Evolutionary conservation across 2,113 vertebrate genomes (phyloP).

Genomic region (Gymnobelideus leadbeateri): DNA sequence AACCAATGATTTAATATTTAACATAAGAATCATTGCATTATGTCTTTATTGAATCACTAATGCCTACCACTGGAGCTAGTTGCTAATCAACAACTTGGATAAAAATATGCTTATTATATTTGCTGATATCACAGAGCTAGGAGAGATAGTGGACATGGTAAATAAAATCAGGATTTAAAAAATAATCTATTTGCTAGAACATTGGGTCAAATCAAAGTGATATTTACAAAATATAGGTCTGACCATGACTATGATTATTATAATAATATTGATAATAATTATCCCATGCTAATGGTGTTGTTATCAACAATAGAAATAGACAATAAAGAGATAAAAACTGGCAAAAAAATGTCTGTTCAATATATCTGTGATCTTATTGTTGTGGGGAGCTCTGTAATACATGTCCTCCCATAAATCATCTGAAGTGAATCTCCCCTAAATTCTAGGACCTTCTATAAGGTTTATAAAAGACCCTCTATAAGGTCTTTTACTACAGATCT

Average conservation of each 20-base stretch:
- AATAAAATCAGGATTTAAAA: background rate
- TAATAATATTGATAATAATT: background rate
- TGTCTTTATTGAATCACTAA: conserved; percentile 23
- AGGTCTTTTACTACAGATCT: background rate
- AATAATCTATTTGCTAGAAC: background rate
- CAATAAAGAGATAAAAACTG: background rate
- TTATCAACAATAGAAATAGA: background rate
- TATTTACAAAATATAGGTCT: background rate
- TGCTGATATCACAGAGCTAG: background rate
- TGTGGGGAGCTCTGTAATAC: background rate
- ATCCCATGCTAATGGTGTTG: background rate
- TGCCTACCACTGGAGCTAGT: background rate
- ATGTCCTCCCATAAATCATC: background rate
- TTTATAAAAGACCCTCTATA: background rate
- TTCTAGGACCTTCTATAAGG: background rate
- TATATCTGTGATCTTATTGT: background rate
- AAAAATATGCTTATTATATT: background rate
- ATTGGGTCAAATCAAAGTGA: background rate
- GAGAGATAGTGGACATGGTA: background rate
- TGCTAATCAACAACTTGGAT: background rate
- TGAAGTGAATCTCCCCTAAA: background rate
- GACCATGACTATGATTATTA: background rate
- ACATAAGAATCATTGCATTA: conserved; percentile 27
- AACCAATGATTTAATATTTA: conserved; percentile 38
- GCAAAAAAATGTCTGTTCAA: background rate